A percentile compares a stretch with the other conserved stretches of the same genome.
phyloP scores from a whole-genome alignment of 2,888 invertebrate genomes.

The Drosophila cognata region DNA sequence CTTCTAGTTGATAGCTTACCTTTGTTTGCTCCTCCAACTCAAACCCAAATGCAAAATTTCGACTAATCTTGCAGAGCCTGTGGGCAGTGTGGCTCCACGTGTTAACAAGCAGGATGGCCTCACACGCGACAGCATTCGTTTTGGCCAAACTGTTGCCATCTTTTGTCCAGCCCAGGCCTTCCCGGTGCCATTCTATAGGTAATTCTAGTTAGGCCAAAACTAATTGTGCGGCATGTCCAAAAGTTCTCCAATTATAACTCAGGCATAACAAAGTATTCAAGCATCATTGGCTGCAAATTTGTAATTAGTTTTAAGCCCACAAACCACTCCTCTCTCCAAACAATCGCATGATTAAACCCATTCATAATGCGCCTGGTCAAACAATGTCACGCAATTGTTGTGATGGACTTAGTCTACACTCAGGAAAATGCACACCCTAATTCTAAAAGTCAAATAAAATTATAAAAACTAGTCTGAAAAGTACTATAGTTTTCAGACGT shows the following conservation, averaged over 20 bases:
- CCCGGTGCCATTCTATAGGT: constrained; percentile 87
- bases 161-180: constrained; percentile 89
- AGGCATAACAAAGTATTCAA: constrained; percentile 48
- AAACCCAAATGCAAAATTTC: neutral
- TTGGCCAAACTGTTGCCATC: constrained; percentile 85
- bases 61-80: constrained; percentile 82
- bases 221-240: constrained; percentile 22
- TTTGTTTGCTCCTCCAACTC: neutral
- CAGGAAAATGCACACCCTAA: neutral
- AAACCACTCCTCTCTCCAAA: neutral
- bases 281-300: constrained; percentile 58
- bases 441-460: neutral
- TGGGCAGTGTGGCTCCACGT: constrained; percentile 87
- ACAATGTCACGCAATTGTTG: constrained; percentile 51
- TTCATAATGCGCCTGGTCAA: constrained; percentile 30
- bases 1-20: neutral
- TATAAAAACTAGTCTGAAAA: neutral
- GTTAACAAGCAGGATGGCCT: constrained; percentile 89
- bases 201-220: constrained; percentile 17
- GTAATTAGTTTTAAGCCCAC: constrained; percentile 51
- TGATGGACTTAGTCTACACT: neutral
- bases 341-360: constrained; percentile 51
- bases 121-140: constrained; percentile 88
- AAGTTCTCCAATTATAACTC: constrained; percentile 47
- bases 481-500: neutral